These are phyloP conservation scores for Archips crataeganus DNA, from an alignment of 2,888 invertebrate species.

Conservation along the genomic window DNA sequence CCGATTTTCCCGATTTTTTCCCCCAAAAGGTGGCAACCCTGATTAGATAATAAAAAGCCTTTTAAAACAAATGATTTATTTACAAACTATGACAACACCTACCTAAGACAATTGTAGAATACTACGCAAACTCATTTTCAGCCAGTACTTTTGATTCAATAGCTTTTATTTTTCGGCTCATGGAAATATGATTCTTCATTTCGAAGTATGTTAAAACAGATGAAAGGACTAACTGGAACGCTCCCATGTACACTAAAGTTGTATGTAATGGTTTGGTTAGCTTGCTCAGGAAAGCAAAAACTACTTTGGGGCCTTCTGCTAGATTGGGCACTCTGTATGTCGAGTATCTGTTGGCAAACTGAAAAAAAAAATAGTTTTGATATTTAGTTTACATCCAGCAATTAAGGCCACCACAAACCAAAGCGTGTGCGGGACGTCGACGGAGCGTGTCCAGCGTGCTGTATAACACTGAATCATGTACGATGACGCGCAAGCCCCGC, in stretches of 20 bases:
- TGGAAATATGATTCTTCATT: slow-evolving; percentile 76
- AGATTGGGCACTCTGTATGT: slow-evolving; percentile 88
- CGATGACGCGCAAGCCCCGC: no score
- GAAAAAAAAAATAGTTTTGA: slow-evolving; percentile 50
- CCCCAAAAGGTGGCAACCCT: no score
- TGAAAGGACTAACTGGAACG: slow-evolving; percentile 83
- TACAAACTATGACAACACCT: slow-evolving; percentile 29
- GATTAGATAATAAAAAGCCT: background rate
- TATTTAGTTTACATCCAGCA: no score
- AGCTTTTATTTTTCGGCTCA: slow-evolving; percentile 69
- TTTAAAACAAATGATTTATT: slow-evolving; percentile 18
- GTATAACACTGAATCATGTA: no score
- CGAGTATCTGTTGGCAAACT: slow-evolving; percentile 87
- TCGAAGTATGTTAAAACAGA: slow-evolving; percentile 87
- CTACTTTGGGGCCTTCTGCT: slow-evolving; percentile 81
- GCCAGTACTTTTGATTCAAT: slow-evolving; percentile 63
- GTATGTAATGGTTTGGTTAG: slow-evolving; percentile 84
- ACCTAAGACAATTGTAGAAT: slow-evolving; percentile 17
- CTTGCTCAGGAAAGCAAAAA: slow-evolving; percentile 81
- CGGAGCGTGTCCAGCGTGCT: no score
- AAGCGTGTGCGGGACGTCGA: no score
- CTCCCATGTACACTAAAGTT: slow-evolving; percentile 74
- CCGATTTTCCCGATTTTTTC: no score
- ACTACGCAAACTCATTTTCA: slow-evolving; percentile 45
- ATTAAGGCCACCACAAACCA: no score